Conservation (phyloP, 2,113 vertebrate genomes). For the Sterna hirundo region DNA sequence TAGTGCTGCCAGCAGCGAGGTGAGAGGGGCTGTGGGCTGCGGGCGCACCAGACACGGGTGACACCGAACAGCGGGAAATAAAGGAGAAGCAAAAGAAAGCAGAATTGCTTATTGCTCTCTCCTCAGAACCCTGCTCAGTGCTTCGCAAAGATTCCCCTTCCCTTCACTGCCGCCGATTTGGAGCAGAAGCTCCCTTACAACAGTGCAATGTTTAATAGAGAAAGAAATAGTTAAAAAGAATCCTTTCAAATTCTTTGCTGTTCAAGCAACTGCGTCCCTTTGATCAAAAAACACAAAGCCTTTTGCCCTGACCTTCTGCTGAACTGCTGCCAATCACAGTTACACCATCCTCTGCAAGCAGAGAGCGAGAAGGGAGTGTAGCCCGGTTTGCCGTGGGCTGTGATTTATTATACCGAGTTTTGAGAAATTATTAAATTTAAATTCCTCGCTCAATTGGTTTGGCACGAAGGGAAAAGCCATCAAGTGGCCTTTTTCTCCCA, state of each 20-base stretch:
- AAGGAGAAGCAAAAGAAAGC: neutral
- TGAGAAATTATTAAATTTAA: neutral
- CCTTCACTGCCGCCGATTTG: neutral
- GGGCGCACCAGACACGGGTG: neutral
- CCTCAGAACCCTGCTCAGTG: neutral
- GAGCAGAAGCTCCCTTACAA: neutral
- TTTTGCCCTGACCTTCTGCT: neutral
- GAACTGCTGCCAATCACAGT: neutral
- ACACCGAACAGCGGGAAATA: neutral
- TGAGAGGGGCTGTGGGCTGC: neutral
- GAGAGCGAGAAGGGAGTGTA: neutral
- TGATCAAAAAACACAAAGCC: neutral
- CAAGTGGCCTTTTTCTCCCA: neutral
- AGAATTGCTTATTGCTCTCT: neutral
- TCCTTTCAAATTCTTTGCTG: neutral
- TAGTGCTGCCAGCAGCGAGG: neutral
- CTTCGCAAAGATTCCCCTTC: neutral
- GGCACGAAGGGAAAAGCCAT: neutral
- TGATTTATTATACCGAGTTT: neutral
- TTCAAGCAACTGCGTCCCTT: neutral
- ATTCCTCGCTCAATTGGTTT: neutral
- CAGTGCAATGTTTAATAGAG: neutral
- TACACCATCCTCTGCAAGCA: neutral
- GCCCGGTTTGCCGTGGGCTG: neutral
- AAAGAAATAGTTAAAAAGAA: neutral